Conservation (phyloP, 2,113 vertebrate genomes). For the Eudyptes chrysolophus region DNA sequence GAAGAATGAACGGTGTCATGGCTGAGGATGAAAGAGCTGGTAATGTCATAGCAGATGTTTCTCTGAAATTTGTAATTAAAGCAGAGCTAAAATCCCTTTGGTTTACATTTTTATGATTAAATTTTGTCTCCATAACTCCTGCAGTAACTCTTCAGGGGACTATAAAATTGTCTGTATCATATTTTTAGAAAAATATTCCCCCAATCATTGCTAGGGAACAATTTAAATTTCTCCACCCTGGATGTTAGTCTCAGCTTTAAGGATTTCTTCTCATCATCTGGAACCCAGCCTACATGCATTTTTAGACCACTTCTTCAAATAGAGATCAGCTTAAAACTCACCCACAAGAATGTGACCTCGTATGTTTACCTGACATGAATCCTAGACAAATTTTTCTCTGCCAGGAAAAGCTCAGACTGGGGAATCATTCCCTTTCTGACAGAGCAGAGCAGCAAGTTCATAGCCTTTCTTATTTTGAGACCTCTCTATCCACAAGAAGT, state of each 20-base stretch:
- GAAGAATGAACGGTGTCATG: not conserved
- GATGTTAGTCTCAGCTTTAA: not conserved
- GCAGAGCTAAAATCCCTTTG: not conserved
- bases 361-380: not conserved
- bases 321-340: not conserved
- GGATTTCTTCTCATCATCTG: not conserved
- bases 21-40: not conserved
- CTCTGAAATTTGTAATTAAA: not conserved
- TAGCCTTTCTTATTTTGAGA: not conserved
- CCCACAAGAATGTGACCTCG: not conserved
- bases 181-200: slow-evolving; percentile 30
- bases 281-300: not conserved
- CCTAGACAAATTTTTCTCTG: not conserved
- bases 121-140: not conserved
- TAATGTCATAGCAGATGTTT: not conserved
- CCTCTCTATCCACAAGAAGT: not conserved
- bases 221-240: not conserved
- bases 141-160: not conserved
- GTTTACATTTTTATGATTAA: not conserved
- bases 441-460: not conserved
- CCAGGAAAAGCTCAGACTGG: not conserved
- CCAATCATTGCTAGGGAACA: not conserved
- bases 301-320: not conserved
- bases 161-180: not conserved
- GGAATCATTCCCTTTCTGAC: not conserved